These are phyloP conservation scores for Cichladusa arquata DNA, from an alignment of 2,113 vertebrate genomes.

Conservation along the genomic window DNA sequence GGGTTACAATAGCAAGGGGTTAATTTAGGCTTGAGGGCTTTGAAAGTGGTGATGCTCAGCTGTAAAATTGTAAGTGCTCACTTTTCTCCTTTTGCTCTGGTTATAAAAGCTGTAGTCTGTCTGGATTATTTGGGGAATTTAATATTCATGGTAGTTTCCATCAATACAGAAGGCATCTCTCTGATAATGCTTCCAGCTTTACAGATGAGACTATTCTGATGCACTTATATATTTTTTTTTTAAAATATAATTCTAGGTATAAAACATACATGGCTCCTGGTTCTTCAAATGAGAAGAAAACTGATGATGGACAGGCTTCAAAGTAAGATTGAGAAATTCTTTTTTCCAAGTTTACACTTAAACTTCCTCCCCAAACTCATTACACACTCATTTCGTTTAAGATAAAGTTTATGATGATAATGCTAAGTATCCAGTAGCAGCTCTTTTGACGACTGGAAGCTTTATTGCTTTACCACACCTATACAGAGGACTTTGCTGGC, in stretches of 20 bases:
- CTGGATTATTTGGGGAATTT: not conserved
- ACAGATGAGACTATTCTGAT: not conserved
- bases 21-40: not conserved
- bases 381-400: not conserved
- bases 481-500: not conserved
- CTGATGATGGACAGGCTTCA: not conserved
- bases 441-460: not conserved
- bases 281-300: conserved; percentile 14
- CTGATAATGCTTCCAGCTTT: not conserved
- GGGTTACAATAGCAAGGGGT: not conserved
- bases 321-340: conserved; percentile 56
- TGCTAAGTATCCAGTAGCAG: not conserved
- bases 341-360: not conserved
- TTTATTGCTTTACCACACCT: not conserved
- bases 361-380: not conserved
- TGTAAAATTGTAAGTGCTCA: not conserved
- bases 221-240: not conserved
- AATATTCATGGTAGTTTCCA: not conserved
- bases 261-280: conserved; percentile 51
- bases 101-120: not conserved
- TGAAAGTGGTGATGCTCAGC: not conserved
- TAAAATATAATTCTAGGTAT: not conserved
- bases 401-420: not conserved
- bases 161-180: not conserved
- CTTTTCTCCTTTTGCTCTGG: not conserved